Evolutionary conservation across 2,797 vertebrate genomes (phyloP).

Genomic region (Rhinella marina): DNA sequence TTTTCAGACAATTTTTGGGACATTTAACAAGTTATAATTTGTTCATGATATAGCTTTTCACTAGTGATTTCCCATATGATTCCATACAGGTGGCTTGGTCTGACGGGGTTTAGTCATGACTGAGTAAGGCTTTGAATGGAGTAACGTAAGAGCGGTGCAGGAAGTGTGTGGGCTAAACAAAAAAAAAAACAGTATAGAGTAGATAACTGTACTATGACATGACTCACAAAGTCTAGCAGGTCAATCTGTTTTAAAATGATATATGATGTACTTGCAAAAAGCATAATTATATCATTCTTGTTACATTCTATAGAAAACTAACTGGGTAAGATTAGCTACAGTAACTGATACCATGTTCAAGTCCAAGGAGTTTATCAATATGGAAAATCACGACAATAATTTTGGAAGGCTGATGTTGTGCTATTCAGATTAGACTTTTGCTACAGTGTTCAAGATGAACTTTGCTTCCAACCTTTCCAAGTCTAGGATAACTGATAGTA

Average conservation of each 20-base stretch:
- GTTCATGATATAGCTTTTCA: not conserved
- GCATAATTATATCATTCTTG: not conserved
- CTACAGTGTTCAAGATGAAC: no score
- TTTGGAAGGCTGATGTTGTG: no score
- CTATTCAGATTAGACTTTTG: no score
- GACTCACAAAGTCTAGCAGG: not conserved
- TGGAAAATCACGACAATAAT: no score
- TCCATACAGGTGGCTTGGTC: not conserved
- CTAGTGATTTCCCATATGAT: not conserved
- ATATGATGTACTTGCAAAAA: not conserved
- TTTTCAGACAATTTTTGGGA: not conserved
- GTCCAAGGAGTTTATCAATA: no score
- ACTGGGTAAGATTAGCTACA: not conserved
- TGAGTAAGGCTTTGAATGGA: not conserved
- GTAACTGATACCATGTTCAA: no score
- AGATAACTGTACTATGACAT: not conserved
- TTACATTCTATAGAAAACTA: not conserved
- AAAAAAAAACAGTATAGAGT: not conserved
- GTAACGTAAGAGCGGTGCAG: constrained; percentile 1
- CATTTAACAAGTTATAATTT: not conserved
- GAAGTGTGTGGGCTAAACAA: constrained; percentile 6
- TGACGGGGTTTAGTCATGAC: not conserved
- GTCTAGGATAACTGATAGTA: no score
- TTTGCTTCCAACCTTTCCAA: no score
- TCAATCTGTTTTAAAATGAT: not conserved